Conservation (phyloP, 2,797 vertebrate genomes). For the Sebastes reedi region DNA sequence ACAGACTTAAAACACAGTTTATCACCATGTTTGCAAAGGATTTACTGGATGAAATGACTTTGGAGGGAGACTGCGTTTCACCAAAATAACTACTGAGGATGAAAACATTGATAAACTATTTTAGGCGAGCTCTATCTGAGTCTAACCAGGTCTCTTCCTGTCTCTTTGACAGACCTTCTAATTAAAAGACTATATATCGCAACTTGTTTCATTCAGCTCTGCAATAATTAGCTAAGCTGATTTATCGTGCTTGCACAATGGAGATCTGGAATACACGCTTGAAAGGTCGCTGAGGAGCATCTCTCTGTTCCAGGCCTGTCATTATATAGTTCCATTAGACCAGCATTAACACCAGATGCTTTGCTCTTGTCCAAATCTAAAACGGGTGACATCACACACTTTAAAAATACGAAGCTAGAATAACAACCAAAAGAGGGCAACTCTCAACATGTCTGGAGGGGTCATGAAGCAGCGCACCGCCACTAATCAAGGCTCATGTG, state of each 20-base stretch:
- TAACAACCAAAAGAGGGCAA: constrained; percentile 55
- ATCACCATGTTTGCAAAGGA: constrained; percentile 15
- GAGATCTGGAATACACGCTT: constrained; percentile 14
- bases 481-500: constrained; percentile 50
- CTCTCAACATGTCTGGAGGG: constrained; percentile 61
- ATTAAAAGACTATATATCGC: constrained; percentile 36
- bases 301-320: constrained; percentile 45
- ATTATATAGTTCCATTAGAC: constrained; percentile 57
- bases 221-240: constrained; percentile 47
- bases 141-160: constrained; percentile 27
- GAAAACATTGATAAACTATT: constrained; percentile 32
- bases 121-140: background rate
- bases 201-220: constrained; percentile 26
- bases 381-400: constrained; percentile 59
- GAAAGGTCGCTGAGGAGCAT: constrained; percentile 28
- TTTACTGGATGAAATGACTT: background rate
- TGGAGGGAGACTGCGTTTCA: constrained; percentile 1
- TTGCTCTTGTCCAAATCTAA: constrained; percentile 52
- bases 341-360: constrained; percentile 58
- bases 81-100: constrained; percentile 18
- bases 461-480: constrained; percentile 39
- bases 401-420: constrained; percentile 48
- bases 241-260: constrained; percentile 44
- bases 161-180: constrained; percentile 56
- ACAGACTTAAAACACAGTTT: constrained; percentile 1